These are phyloP conservation scores for Scaptomyza caliginosa DNA, from an alignment of 2,888 invertebrate species.

Conservation along the genomic window DNA sequence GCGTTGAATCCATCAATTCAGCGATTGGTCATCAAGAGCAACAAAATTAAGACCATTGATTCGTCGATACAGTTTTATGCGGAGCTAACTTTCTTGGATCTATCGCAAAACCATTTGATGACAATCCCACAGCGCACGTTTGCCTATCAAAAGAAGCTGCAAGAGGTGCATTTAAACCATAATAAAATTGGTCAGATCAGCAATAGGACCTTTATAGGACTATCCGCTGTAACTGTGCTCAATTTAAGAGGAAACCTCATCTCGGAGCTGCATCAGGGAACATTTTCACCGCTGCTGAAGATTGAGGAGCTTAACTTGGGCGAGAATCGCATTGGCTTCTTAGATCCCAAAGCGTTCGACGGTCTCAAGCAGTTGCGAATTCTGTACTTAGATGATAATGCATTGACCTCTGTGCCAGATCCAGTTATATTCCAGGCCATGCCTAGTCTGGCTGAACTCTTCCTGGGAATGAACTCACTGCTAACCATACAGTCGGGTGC, in stretches of 20 bases:
- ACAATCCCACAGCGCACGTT: conserved; percentile 92
- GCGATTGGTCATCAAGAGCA: conserved; percentile 92
- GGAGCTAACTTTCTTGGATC: conserved; percentile 92
- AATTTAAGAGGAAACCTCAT: conserved; percentile 93
- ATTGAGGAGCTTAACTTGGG: conserved; percentile 94
- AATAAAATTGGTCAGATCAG: conserved; percentile 93
- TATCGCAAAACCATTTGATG: conserved; percentile 93
- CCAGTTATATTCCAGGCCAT: conserved; percentile 88
- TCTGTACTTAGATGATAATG: conserved; percentile 93
- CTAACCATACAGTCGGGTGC: conserved; percentile 90
- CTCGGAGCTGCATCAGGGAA: conserved; percentile 90
- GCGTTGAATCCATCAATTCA: conserved; percentile 96
- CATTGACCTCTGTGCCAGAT: conserved; percentile 91
- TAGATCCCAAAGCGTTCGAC: conserved; percentile 91
- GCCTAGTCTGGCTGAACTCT: conserved; percentile 92
- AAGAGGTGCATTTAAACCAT: conserved; percentile 92
- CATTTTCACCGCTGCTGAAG: conserved; percentile 90
- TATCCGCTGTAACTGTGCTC: conserved; percentile 91
- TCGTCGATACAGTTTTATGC: conserved; percentile 95
- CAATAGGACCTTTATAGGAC: conserved; percentile 92
- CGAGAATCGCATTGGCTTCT: conserved; percentile 92
- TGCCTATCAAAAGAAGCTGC: conserved; percentile 91
- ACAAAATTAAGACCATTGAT: conserved; percentile 94
- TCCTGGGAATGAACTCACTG: conserved; percentile 93
- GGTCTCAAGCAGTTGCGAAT: conserved; percentile 90